Evolutionary conservation across 2,888 invertebrate species (phyloP), one percentile per base, ranked within the genome.

Genomic region (Fragum whitleyi): DNA sequence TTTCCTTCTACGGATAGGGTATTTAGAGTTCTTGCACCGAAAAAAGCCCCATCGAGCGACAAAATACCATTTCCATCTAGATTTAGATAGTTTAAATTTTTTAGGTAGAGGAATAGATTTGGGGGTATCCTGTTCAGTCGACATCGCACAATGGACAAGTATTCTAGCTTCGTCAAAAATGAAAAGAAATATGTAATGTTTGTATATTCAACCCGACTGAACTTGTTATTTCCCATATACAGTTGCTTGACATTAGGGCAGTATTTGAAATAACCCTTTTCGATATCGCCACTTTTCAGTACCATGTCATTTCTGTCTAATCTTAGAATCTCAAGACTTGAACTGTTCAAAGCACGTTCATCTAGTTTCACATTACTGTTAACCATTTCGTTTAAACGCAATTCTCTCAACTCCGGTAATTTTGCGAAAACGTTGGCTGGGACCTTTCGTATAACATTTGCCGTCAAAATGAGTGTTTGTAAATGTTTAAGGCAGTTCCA

Each of bases 111-210:
- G 26, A 81, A 23, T 3, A 81, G 21, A 19, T 26, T 39, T 6
- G 16, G 28, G 0, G 74, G 71, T 32, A 81, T 28, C 14, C 14
- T 9, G 5, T 21, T 0, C n/a, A 77, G n/a, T 11, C 62, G 55
- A 6, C 69, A 28, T 32, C 53, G 14, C n/a, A 36, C 26, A 28
- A 74, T 32, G 2, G n/a, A n/a, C 2, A 79, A 21, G 21, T 32
- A n/a, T 59, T 79, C 26, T 28, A 79, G 39, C n/a, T 75, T 23
- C n/a, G n/a, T 39, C 28, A 79, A 39, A 16, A 71, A 71, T 0
- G 65, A 55, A 2, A 79, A 28, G 21, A 75, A 71, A 16, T 51
- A 47, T 11, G 51, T 42, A 7, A 77, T 14, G 16, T 53, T n/a
- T 16, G 36, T 0, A 1, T 61, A 29, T 5, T 36, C 28, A 11